Base-by-base conservation (phyloP, 64 coral and sea anemone genomes). In the Montipora cactus region DNA sequence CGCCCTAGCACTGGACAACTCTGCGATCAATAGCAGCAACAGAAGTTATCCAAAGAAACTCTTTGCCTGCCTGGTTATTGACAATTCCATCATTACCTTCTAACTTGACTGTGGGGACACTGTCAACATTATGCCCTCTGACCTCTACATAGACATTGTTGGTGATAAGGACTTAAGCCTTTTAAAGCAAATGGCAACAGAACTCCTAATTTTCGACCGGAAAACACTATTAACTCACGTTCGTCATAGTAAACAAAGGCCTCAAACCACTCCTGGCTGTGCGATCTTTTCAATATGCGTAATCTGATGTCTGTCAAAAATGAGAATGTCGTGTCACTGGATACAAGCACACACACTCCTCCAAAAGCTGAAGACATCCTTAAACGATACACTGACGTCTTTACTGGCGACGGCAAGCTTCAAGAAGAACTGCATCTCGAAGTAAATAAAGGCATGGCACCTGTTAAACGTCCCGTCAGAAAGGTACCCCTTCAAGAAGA, bases 91-190 rank as follows among this genome's bases (percentile, higher is more conserved):
- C 37, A 37, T 37, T 37, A 37, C 2, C 37, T 37, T 37, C 70
- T 69, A 8, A 92, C 91, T 37, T 37, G 37, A 37, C 37, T 37
- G 37, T 37, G 37, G 37, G 37, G 37, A 37, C 37, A 37, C 37
- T 11, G 66, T 67, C n/a, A 93, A 80, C 70, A 88, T 93, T 52
- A n/a, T 87, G 47, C 92, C 92, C 49, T 47, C 78, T 19, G 57
- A 93, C 81, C 61, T 49, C 23, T 93, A 87, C 25, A 0, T 18
- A 12, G 28, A 59, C 59, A 75, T 87, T 13, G 64, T 79, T 79
- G 75, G 77, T 28, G 76, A 51, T 28, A n/a, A 59, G 47, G 49
- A 53, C 53, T 5, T 76, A n/a, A 37, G 50, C 45, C 55, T 89
- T 10, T 20, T 45, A 57, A 78, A 66, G 28, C 12, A 51, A 46